Evolutionary conservation across 1,140 invertebrate species (phyloP), one percentile per base, ranked within the genome.

Genomic region (Antheraea mylitta): DNA sequence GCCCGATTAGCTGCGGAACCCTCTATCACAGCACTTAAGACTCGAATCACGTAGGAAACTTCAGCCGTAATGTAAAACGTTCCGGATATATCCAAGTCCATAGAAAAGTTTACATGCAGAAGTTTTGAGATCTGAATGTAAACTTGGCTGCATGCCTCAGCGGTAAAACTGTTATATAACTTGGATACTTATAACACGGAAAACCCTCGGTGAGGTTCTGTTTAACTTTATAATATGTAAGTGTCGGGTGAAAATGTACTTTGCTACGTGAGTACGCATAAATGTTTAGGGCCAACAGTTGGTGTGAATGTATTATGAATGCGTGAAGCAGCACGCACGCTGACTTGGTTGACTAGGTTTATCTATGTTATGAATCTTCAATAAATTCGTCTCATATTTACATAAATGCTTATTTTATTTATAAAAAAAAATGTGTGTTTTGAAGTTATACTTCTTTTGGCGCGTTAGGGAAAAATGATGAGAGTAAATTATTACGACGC

Each of bases 291-390:
- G 45, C 5, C 11, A 13, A 53, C 11, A 53, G 45, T 53, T 53
- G 45, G 45, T 53, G 45, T 53, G 45, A 53, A 53, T n/a, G 45
- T 53, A 53, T 53, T 53, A 53, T 53, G 13, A 53, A 53, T 53
- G 45, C 45, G 45, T 53, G 45, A 53, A 16, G 45, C 45, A n/a
- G 10, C 10, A 53, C 45, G 45, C 45, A 6, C 45, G 45, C 45
- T 53, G 45, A 53, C 45, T 53, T 53, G 45, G n/a, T n/a, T n/a
- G n/a, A n/a, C 45, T 2, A 16, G 45, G 11, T 53, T 53, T 53
- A 53, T 53, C 9, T 53, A 13, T n/a, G 45, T 53, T 53, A 53
- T 53, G 11, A 53, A 53, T 53, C 5, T 53, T 53, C 11, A 13
- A 6, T 13, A 53, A 2, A 53, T 53, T 6, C 1, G 6, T 53